Evolutionary conservation across 2,797 vertebrate species (phyloP).

Genomic region (Percopsis omiscomaycus): DNA sequence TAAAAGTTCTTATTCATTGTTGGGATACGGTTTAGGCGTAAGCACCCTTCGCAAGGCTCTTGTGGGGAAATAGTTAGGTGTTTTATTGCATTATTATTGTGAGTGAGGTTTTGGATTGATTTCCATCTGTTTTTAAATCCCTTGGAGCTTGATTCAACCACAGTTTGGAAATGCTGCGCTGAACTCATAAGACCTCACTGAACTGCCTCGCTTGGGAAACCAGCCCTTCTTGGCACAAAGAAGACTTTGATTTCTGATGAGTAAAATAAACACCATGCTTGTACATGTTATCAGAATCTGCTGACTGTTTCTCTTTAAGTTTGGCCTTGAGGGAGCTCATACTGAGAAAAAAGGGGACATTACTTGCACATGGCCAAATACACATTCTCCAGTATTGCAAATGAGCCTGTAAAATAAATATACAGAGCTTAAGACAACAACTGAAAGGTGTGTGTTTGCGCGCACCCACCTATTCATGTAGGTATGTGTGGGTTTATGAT

Average conservation of each 20-base stretch:
- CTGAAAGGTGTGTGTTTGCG: slow-evolving; percentile 15
- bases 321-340: slow-evolving; percentile 57
- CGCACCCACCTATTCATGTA: background rate
- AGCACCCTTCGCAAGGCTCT: background rate
- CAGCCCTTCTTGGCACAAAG: slow-evolving; percentile 54
- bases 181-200: slow-evolving; percentile 51
- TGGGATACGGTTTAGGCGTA: slow-evolving; percentile 8
- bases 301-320: slow-evolving; percentile 64
- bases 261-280: slow-evolving; percentile 72
- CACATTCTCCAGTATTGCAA: slow-evolving; percentile 47
- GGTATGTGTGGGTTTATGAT: background rate
- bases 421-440: slow-evolving; percentile 23
- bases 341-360: slow-evolving; percentile 32
- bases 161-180: slow-evolving; percentile 40
- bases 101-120: slow-evolving; percentile 5
- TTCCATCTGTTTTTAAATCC: slow-evolving; percentile 46
- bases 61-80: slow-evolving; percentile 3
- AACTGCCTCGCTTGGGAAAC: slow-evolving; percentile 47
- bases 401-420: slow-evolving; percentile 41
- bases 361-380: slow-evolving; percentile 37
- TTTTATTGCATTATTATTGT: slow-evolving; percentile 5
- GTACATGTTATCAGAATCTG: slow-evolving; percentile 71
- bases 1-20: slow-evolving; percentile 1
- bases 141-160: slow-evolving; percentile 39
- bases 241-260: slow-evolving; percentile 67